Percentiles rank a stretch among this genome's conserved stretches.
phyloP scores from a whole-genome alignment of 2,797 vertebrate species.

The Delichon dasypus region DNA sequence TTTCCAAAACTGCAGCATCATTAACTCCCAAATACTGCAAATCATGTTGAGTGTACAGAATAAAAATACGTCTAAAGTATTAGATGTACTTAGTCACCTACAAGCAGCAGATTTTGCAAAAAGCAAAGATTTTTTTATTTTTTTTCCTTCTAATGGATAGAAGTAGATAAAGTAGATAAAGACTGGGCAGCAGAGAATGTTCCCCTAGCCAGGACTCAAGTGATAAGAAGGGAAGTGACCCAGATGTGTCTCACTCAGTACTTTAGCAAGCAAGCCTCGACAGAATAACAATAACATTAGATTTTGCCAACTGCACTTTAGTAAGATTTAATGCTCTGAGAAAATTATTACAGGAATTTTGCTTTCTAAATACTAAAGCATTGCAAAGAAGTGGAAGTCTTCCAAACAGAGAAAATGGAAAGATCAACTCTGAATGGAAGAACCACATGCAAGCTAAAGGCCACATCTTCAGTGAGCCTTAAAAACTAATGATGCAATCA shows the following conservation, averaged over 20 bases:
- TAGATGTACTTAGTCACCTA: not conserved
- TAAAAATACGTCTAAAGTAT: not conserved
- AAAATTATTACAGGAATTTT: not conserved
- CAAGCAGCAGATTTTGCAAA: not conserved
- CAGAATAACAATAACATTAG: not conserved
- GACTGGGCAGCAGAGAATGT: not conserved
- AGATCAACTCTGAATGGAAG: not conserved
- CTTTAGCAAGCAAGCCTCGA: not conserved
- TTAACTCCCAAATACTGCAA: not conserved
- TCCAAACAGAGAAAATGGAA: not conserved
- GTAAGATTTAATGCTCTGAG: not conserved
- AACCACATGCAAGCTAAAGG: not conserved
- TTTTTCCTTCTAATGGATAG: not conserved
- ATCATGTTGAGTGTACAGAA: not conserved
- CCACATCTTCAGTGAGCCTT: not conserved
- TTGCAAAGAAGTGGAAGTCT: not conserved
- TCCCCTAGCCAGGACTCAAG: not conserved
- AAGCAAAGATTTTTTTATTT: not conserved
- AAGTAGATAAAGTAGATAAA: too few species aligned
- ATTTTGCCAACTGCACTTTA: not conserved
- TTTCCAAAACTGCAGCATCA: not conserved
- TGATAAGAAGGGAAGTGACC: not conserved
- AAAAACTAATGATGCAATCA: not conserved
- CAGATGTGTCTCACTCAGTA: not conserved
- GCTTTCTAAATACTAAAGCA: not conserved